Evolutionary conservation across 2,888 invertebrate species (phyloP), one percentile per base, ranked within the genome.

Genomic region (Dascillus cervinus): DNA sequence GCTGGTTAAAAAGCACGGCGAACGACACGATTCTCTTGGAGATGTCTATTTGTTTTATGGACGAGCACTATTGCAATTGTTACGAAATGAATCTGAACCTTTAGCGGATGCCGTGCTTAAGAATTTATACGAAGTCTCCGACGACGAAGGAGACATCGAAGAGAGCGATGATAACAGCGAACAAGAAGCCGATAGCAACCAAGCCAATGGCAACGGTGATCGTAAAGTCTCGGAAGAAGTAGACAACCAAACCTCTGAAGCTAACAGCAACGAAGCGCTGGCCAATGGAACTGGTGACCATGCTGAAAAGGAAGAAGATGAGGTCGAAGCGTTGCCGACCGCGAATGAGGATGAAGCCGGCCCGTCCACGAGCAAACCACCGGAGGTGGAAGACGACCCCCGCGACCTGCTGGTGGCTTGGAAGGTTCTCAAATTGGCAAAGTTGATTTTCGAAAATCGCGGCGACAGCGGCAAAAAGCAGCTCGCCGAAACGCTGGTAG

Each of bases 391-490:
- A 3, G 65, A 67, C 8, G 70, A 71, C 29, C 61, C 71, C 19
- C 73, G 73, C 43, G 85, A 82, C 56, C 70, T 92, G 30, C 87
- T 95, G 65, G 68, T 95, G 11, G 89, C 95, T 0, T 96, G 95
- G 95, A 95, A 97, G 69, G 85, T 89, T 52, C 69, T 96, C 26
- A 94, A 95, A 57, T 62, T 94, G 14, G 84, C 94, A 0, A 89
- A 89, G 55, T 72, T 82, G 36, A 90, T 94, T 26, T 81, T 85
- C 41, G 55, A 70, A 29, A 75, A 75, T 24, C 79, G 81, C 31
- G 79, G 75, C 4, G 66, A 69, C 9, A 48, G 60, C 0, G 69
- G 66, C 2, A 70, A 69, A 46, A 72, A 70, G 8, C 59, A 70
- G 36, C 69, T 91, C 10, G 88, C 92, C 0, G 90, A 95, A 49